Evolutionary conservation across 2,797 vertebrate genomes (phyloP), one percentile per base, ranked within the genome.

Genomic region (Helarctos malayanus): DNA sequence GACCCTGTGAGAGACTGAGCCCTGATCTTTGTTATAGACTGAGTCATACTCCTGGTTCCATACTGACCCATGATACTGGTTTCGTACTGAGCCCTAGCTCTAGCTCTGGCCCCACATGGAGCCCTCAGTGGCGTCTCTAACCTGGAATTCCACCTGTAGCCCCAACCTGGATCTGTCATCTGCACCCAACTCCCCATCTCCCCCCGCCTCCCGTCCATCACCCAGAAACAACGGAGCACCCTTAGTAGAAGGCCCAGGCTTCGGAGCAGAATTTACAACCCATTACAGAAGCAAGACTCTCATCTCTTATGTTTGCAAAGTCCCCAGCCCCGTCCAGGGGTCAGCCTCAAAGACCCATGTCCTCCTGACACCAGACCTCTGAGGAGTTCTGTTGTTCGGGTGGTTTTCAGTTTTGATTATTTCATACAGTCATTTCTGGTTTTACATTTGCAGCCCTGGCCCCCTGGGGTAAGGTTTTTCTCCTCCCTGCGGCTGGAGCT

Each of bases 371-470:
- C 68, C 32, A 91, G 88, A 68, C 41, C 41, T 79, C 63, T 19
- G 57, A 96, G n/a, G 19, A 27, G 14, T 56, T 84, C 84, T 71
- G 61, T 86, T 81, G 75, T 95, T 85, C 47, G 85, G 41, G 75
- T 54, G 35, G 49, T 76, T 97, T 97, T 96, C 41, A 49, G 54
- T 80, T 92, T 41, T 68, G 80, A 63, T 63, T 95, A 32, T 84
- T 97, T 56, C 85, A 82, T 82, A 18, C 21, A 54, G 57, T 96
- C 10, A 0, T 94, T 96, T 95, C 93, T 97, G 91, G 89, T 75
- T 96, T 96, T 86, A 88, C 27, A 52, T 81, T 91, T n/a, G 11
- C 27, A 86, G 73, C 14, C 32, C 63, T 84, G 88, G 76, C 89
- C 79, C 3, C 7, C 91, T 52, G 49, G 75, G 41, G n/a, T 69